Evolutionary conservation across 2,113 vertebrate genomes (phyloP), one percentile per base, ranked within the genome.

Genomic region (Saiga tatarica): DNA sequence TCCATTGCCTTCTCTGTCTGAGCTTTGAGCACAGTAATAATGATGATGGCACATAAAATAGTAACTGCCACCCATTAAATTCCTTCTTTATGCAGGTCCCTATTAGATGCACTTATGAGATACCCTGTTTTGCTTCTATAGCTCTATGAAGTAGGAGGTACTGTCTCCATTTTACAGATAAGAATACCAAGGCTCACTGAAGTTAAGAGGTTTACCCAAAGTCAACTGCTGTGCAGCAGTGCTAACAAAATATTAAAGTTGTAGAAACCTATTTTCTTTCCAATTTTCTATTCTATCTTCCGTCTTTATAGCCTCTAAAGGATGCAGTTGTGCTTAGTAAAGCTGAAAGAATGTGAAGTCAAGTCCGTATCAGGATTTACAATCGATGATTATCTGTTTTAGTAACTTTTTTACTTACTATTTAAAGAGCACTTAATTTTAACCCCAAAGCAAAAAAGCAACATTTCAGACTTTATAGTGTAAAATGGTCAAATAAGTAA

Each of bases 401-500:
- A 81, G 39, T 88, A 95, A 90, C 52, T 87, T 91, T 97, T 95
- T 95, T 36, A 28, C 45, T 93, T 92, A 50, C 64, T 97, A 47
- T 95, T 92, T 97, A 95, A 96, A 96, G 79, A 96, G 84, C 45
- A 85, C 55, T 91, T 78, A 78, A 95, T 78, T 93, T 95, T 45
- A 97, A 81, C n/a, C 53, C 87, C 84, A 78, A 85, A 96, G 50
- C 39, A n/a, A 25, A 92, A 39, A 94, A 53, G 30, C 21, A 85
- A 53, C 55, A 89, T 89, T 89, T 89, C 47, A 82, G 50, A 71
- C 42, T 87, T 95, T 89, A 39, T 86, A 91, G 53, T 91, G 57
- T 93, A 93, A 98, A 87, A 89, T 90, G 57, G 39, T 92, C 52
- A 90, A 53, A 87, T 95, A 97, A 96, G 55, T 91, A 97, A 88